phyloP scores from a whole-genome alignment of 64 coral and sea anemone species.

The Hydrozoanthus tunicans region DNA sequence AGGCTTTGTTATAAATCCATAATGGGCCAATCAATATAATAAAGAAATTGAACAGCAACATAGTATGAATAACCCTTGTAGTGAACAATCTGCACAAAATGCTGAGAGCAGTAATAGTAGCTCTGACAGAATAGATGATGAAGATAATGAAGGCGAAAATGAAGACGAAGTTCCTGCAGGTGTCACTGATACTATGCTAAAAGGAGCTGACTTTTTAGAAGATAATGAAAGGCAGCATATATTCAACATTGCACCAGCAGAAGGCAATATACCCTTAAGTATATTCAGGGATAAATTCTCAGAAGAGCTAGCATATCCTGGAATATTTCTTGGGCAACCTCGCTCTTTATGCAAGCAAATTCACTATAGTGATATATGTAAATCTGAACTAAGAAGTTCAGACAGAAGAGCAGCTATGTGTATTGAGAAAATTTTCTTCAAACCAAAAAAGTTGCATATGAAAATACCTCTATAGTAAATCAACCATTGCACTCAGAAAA shows the following conservation, averaged over 20 bases:
- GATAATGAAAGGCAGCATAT: conserved; percentile 69
- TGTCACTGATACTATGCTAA: conserved; percentile 77
- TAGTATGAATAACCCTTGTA: conserved; percentile 54
- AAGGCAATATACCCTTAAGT: conserved; percentile 77
- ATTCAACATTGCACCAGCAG: conserved; percentile 72
- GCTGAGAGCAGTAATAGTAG: conserved; percentile 2
- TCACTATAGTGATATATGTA: conserved; percentile 77
- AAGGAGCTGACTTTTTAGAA: conserved; percentile 75
- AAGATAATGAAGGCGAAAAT: conserved; percentile 38
- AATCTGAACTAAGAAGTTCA: conserved; percentile 68
- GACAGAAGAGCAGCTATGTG: conserved; percentile 67
- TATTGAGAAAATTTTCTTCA: conserved; percentile 54
- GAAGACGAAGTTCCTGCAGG: conserved; percentile 66
- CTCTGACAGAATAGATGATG: conserved; percentile 53
- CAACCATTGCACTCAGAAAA: too few relatives aligned
- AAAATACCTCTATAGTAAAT: too few relatives aligned
- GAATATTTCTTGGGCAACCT: conserved; percentile 64
- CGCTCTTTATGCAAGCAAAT: conserved; percentile 55
- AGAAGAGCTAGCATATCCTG: conserved; percentile 76
- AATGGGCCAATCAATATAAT: conserved; percentile 61
- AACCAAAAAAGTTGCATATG: too few relatives aligned
- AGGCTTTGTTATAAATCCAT: conserved; percentile 48
- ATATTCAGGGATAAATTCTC: conserved; percentile 68
- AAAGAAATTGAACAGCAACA: conserved; percentile 59
- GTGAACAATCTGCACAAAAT: conserved; percentile 53